phyloP scores from a whole-genome alignment of 2,888 invertebrate genomes.

The Andrena bucephala region DNA sequence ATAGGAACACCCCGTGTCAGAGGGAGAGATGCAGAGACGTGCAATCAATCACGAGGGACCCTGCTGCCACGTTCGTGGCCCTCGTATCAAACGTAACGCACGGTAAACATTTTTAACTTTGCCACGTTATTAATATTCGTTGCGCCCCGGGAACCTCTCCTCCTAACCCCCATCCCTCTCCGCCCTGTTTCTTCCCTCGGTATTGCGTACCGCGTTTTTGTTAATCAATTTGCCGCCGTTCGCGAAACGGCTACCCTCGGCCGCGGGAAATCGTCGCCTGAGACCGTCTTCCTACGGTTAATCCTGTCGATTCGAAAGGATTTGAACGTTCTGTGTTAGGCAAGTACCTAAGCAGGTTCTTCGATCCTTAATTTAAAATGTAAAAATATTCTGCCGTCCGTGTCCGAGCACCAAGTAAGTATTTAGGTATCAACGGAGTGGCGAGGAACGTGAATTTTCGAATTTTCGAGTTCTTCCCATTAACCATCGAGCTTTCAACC shows the following conservation, averaged over 20 bases:
- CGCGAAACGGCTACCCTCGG: not conserved
- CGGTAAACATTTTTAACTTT: conserved; percentile 85
- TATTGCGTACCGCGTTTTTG: conserved; percentile 34
- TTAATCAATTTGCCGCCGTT: conserved; percentile 51
- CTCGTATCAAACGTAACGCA: conserved; percentile 83
- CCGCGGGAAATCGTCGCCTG: not conserved
- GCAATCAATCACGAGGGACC: conserved; percentile 83
- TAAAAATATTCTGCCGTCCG: no score
- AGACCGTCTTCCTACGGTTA: not conserved
- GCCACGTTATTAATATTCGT: conserved; percentile 85
- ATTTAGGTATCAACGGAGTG: not conserved
- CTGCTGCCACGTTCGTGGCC: conserved; percentile 82
- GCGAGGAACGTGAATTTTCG: not conserved
- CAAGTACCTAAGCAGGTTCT: no score
- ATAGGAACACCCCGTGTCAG: conserved; percentile 79
- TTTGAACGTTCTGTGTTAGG: not conserved
- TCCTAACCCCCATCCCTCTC: conserved; percentile 34
- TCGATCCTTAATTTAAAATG: no score
- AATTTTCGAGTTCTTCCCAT: not conserved
- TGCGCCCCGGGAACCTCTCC: conserved; percentile 72
- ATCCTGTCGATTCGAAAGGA: not conserved
- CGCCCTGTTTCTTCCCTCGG: conserved; percentile 34
- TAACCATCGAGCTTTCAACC: not conserved
- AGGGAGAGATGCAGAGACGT: conserved; percentile 81
- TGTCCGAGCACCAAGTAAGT: not conserved